Evolutionary conservation across 2,113 vertebrate genomes (phyloP).

Genomic region (Phalacrocorax carbo): DNA sequence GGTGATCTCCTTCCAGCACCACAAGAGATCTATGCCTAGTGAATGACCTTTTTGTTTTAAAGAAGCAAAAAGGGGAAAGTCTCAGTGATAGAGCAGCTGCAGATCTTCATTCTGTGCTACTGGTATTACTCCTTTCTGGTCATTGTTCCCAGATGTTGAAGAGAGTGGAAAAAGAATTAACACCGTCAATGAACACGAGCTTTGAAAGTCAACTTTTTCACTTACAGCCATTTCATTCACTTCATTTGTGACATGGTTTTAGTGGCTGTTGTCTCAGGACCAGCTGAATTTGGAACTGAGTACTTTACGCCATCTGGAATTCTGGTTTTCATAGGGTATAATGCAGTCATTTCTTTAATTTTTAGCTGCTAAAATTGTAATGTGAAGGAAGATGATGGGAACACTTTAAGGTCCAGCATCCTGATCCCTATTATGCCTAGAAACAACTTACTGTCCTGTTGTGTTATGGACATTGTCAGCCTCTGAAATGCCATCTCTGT

Average conservation of each 20-base stretch:
- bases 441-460: not conserved
- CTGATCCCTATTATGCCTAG: not conserved
- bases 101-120: not conserved
- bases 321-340: not conserved
- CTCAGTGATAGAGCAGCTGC: not conserved
- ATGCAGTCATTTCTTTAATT: not conserved
- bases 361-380: constrained; percentile 10
- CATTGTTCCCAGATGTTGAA: not conserved
- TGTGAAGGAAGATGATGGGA: not conserved
- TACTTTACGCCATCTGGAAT: not conserved
- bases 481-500: not conserved
- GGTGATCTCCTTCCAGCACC: constrained; percentile 1
- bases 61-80: not conserved
- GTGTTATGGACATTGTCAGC: not conserved
- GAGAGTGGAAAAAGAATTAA: not conserved
- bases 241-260: not conserved
- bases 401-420: not conserved
- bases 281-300: not conserved
- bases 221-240: not conserved
- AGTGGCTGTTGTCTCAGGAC: constrained; percentile 37
- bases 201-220: not conserved
- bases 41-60: not conserved
- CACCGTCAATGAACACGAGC: not conserved
- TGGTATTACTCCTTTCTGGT: not conserved
- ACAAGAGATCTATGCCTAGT: not conserved